Base-by-base conservation (phyloP, 2,888 invertebrate genomes). In the Leucania comma region DNA sequence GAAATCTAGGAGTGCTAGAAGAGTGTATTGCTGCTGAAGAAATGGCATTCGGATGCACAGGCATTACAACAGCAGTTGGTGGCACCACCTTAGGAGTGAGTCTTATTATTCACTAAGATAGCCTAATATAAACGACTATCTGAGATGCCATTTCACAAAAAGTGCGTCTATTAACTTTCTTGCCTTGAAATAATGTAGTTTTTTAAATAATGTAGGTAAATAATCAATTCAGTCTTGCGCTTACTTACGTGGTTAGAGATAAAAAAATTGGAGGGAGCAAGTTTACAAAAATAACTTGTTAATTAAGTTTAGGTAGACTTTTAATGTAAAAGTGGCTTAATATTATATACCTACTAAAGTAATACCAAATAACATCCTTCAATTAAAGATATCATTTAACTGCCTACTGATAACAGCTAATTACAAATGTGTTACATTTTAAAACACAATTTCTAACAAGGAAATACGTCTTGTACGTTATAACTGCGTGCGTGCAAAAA, bases 1-100 rank as follows among this genome's bases (percentile, higher is more conserved):
- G 91, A 63, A 96, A 96, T 67, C 87, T 97, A 78, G 96, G 96
- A 61, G 95, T 96, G 59, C 95, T 97, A 86, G 97, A 97, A 83
- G 96, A 96, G 26, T 97, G 97, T 85, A 85, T 98, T 56, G 92
- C 97, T 50, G 96, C 96, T 35, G 98, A 98, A 90, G 97, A 97
- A 87, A 88, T 98, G 26, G 97, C 97, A 20, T 98, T 97, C 90
- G 98, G 97, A 8, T 98, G 98, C 89, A 96, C 98, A 61, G 98
- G 97, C 76, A 96, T 97, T 56, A 93, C 96, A 84, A 97, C 98
- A 26, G 98, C 98, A 24, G 92, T 98, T 59, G 97, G 97, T 91
- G 97, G 96, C 60, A 97, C 97, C 84, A 96, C 96, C 65, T 95
- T 98, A 72, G 97, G 96, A 84, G 93, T 93, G 91, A 93, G 93